Evolutionary conservation across 1,140 invertebrate species (phyloP), one percentile per base, ranked within the genome.

Genomic region (Lordiphosa clarofinis): DNA sequence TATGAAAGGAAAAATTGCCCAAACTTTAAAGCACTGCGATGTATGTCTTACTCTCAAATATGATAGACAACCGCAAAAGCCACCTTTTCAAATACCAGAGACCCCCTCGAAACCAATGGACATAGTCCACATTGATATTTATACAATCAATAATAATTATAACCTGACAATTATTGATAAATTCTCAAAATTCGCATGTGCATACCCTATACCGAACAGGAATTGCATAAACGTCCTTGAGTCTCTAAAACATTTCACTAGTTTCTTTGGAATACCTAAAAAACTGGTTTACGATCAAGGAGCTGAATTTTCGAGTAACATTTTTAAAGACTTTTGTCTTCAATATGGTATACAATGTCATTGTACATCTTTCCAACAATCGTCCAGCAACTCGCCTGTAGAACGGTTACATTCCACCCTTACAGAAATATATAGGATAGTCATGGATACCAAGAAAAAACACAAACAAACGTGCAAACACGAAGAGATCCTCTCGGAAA

Each of bases 51-150:
- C 13, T 33, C 42, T 24, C 42, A 46, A 33, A 44, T 12, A n/a
- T n/a, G n/a, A n/a, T n/a, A n/a, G n/a, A n/a, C n/a, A n/a, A n/a
- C n/a, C n/a, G n/a, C n/a, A n/a, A n/a, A n/a, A n/a, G 44, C 19
- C 42, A 1, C 36, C 36, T 7, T 38, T 38, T 7, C n/a, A 38
- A 38, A 11, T 38, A 38, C n/a, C 36, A 12, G 36, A 38, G 12
- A 38, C 31, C 43, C 43, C 35, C 3, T 46, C 0, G 19, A 56
- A 38, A 31, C 35, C 53, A 42, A 44, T 56, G 36, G 31, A 55
- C 36, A 21, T 55, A 8, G 4, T 55, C 10, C 56, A 46, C 35
- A 52, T 58, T 8, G 47, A 58, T 10, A 58, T 58, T 19, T 57
- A 57, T 35, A 10, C n/a, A 31, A 57, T 57, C 10, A 38, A 38